Conservation (phyloP, 2,113 vertebrate genomes). For the Rhinolophus ferrumequinum region DNA sequence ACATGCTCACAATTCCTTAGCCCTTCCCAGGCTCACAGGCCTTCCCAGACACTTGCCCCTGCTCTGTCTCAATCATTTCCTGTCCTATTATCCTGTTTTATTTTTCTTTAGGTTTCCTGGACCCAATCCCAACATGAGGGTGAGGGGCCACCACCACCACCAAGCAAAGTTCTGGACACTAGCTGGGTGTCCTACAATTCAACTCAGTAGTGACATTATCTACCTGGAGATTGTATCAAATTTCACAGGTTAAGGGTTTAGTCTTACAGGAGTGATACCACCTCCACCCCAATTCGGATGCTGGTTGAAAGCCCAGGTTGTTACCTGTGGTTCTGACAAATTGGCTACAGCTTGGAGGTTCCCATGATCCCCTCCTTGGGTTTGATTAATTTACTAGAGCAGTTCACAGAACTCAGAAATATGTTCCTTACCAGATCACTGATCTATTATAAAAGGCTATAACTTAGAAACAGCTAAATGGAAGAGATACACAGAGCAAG, state of each 20-base stretch:
- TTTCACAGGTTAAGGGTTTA: background rate
- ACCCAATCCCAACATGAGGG: background rate
- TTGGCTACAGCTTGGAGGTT: background rate
- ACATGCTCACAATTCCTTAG: background rate
- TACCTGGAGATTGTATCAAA: background rate
- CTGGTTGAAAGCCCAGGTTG: background rate
- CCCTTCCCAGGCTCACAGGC: background rate
- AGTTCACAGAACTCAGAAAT: background rate
- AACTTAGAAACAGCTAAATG: background rate
- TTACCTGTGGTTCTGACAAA: background rate
- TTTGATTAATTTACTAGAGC: background rate
- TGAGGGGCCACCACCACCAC: background rate
- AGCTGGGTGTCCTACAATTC: background rate
- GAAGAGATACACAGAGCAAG: background rate
- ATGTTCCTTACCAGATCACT: background rate
- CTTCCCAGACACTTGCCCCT: background rate
- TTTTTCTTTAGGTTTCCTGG: background rate
- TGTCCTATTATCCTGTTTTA: background rate
- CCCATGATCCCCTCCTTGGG: background rate
- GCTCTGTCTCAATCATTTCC: background rate
- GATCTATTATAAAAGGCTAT: background rate
- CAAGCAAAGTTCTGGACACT: background rate
- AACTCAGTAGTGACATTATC: background rate
- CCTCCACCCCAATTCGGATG: background rate
- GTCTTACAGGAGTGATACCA: background rate